Conservation (phyloP, 2,113 vertebrate species). For the Copsychus sechellarum region DNA sequence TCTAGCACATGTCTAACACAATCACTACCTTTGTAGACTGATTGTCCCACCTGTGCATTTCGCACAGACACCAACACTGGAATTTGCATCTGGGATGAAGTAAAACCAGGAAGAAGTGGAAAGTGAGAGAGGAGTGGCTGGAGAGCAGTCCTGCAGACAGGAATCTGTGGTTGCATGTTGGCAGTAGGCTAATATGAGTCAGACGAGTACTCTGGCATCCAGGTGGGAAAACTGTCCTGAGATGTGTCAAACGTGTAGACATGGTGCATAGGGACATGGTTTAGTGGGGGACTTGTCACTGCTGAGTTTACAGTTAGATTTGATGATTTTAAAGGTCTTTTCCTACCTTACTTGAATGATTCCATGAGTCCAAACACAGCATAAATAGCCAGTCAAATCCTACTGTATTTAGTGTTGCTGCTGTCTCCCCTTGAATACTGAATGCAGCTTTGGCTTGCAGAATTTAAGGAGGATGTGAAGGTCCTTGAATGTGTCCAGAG, state of each 20-base stretch:
- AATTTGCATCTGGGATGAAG: neutral
- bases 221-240: neutral
- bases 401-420: fast-evolving
- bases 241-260: neutral
- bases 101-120: neutral
- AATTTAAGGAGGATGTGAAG: neutral
- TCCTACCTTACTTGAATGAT: neutral
- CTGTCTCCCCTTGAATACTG: neutral
- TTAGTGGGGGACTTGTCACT: neutral
- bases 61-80: neutral
- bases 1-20: neutral
- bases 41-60: neutral
- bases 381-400: fast-evolving
- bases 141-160: neutral
- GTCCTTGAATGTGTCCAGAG: neutral
- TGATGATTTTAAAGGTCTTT: neutral
- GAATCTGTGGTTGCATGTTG: neutral
- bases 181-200: neutral
- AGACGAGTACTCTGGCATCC: neutral
- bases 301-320: neutral
- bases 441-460: fast-evolving
- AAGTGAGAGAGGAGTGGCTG: neutral
- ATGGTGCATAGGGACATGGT: fast-evolving
- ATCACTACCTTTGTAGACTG: neutral
- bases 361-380: neutral